Base-by-base conservation (phyloP, 2,888 invertebrate genomes). In the Cybosia mesomella region DNA sequence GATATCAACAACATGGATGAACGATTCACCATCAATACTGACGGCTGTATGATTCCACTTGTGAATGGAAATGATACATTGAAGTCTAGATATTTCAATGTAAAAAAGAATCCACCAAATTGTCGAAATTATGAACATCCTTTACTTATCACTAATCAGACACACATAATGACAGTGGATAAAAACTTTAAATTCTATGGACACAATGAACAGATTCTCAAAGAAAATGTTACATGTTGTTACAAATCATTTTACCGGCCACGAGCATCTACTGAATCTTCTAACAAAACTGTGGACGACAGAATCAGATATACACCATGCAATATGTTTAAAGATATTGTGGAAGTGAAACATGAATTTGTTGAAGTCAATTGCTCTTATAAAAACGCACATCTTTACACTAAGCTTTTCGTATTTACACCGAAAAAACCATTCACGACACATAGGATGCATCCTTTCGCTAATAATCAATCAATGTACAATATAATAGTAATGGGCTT, bases 401-500 rank as follows among this genome's bases (percentile, higher is more conserved):
- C 94, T 64, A 97, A 97, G 83, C 96, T 95, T 76, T 96, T 96
- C 83, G 89, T 95, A 22, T 97, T 96, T 83, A 91, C 96, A n/a
- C 95, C 95, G 36, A 84, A 94, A 73, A 91, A 87, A 79, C 68
- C 80, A 59, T 80, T 84, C 55, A 76, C 71, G 8, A 69, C 72
- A 18, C 64, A 77, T 43, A 79, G 77, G 64, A 7, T 43, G n/a
- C 53, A 65, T 10, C 74, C 73, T 0, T 73, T 79, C 24, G 57
- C 66, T 22, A 65, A 43, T 7, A 79, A 78, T 61, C 76, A 76
- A 36, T 55, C 78, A 10, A 70, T 78, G 59, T 90, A 96, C n/a
- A 98, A 97, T 78, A 95, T 98, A 1, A 92, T 98, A 74, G 92
- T 98, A 57, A 87, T 98, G 62, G 98, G 98, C 7, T 89, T 98